Evolutionary conservation across 1,140 invertebrate genomes (phyloP), one percentile per base, ranked within the genome.

Genomic region (Drosophila orosa): DNA sequence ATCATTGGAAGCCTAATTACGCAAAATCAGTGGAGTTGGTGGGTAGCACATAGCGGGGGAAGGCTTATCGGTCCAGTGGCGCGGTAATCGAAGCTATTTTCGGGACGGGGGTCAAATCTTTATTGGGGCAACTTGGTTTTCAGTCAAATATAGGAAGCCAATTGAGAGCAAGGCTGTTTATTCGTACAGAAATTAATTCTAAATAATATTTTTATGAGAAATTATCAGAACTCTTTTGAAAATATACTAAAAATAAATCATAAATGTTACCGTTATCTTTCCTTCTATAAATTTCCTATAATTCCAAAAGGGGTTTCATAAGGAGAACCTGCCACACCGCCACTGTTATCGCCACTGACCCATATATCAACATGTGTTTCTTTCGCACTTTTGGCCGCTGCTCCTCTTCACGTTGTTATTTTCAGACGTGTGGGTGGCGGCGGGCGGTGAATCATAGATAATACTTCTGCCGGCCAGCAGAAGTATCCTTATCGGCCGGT

Each of bases 331-430:
- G 2, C 29, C 5, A 10, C 58, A 35, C 19, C 35, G 25, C 12
- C 60, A 42, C 55, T 63, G 55, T 69, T 65, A 75, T 78, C 71
- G 65, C 24, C 67, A 65, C 44, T 87, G 83, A 89, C 83, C 85
- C 65, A 86, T 78, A 86, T 87, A 86, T 83, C 83, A 89, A 72
- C 83, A 83, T 86, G 75, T 86, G 83, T 86, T 87, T 74, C 58
- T 27, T 74, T 63, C 52, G 35, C 31, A 44, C 27, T 56, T 47
- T 72, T 40, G 44, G 33, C 35, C 59, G 55, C 59, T 33, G 33
- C 35, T 71, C 44, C 59, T 33, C 22, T 72, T 56, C 33, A 27
- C 19, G 12, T 42, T 47, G 47, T 27, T 61, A 44, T 73, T 52
- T 54, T 29, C 35, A 58, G 55, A 61, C 39, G 27, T 33, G 67